Evolutionary conservation across 2,113 vertebrate species (phyloP).

Genomic region (Poeciliopsis occidentalis): DNA sequence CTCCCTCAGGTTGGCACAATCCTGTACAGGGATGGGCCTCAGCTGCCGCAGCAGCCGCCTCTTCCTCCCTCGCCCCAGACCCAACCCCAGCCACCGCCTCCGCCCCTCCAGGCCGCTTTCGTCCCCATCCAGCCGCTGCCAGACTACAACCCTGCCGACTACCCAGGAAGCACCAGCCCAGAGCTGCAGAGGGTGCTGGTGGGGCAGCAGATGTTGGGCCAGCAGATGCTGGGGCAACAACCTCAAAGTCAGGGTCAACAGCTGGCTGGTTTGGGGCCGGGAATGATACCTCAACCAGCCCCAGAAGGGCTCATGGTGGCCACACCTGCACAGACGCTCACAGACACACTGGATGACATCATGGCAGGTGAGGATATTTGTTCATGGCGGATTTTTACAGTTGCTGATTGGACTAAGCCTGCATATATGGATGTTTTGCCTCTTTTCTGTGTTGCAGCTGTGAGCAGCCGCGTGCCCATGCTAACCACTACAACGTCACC

Average conservation of each 20-base stretch:
- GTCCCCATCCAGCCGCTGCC: constrained; percentile 92
- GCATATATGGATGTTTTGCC: not conserved
- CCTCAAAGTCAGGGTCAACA: constrained; percentile 71
- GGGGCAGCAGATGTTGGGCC: constrained; percentile 84
- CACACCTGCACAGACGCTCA: constrained; percentile 85
- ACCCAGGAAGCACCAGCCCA: constrained; percentile 87
- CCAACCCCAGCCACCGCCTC: constrained; percentile 73
- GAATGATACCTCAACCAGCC: constrained; percentile 90
- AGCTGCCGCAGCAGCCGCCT: constrained; percentile 74
- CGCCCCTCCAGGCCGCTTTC: constrained; percentile 84
- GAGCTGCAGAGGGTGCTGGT: constrained; percentile 94
- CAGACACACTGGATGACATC: constrained; percentile 99
- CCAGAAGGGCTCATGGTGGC: constrained; percentile 78
- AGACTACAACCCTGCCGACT: constrained; percentile 91
- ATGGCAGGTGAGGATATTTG: constrained; percentile 90
- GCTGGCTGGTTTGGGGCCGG: constrained; percentile 89
- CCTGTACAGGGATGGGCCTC: constrained; percentile 85
- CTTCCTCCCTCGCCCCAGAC: constrained; percentile 79
- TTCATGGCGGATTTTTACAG: not conserved
- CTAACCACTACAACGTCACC: constrained; percentile 87
- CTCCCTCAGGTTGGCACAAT: constrained; percentile 92
- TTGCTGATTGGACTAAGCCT: not conserved
- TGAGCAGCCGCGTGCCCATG: constrained; percentile 93
- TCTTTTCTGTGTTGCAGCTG: constrained; percentile 81
- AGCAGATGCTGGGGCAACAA: constrained; percentile 54